These are phyloP conservation scores for Porites rus DNA, from an alignment of 92 coral and sea anemone species.

Conservation along the genomic window DNA sequence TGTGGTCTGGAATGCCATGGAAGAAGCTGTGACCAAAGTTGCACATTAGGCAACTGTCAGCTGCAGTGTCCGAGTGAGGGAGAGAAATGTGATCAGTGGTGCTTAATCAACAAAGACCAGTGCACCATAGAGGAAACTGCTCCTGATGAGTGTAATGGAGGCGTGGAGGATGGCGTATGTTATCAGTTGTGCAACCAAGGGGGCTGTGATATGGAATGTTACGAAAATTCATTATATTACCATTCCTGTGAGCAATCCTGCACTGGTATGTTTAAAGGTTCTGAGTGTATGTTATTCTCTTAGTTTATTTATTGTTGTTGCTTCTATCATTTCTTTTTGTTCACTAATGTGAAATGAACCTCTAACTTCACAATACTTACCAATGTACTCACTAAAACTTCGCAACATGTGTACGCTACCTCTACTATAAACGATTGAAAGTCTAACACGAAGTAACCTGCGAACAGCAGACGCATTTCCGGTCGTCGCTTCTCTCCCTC, in stretches of 20 bases:
- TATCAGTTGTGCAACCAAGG: not conserved
- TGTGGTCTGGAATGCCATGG: conserved; percentile 40
- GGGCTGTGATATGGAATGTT: conserved; percentile 4
- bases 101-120: conserved; percentile 29
- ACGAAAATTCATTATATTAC: not conserved
- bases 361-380: no score
- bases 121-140: conserved; percentile 8
- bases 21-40: conserved; percentile 19
- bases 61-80: conserved; percentile 17
- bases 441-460: no score
- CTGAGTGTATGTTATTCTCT: not conserved
- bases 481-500: no score
- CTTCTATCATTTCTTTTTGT: no score
- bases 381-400: no score
- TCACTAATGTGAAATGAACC: no score
- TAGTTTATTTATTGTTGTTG: no score
- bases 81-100: conserved; percentile 25
- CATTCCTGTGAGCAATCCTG: conserved; percentile 26
- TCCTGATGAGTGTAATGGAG: not conserved
- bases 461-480: no score
- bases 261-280: not conserved
- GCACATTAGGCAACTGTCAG: conserved; percentile 22
- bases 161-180: conserved; percentile 8
- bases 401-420: no score
- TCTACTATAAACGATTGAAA: no score